Percentiles rank a stretch among this genome's conserved stretches.
phyloP scores from a whole-genome alignment of 2,797 vertebrate genomes.

The Adrianichthys oophorus region DNA sequence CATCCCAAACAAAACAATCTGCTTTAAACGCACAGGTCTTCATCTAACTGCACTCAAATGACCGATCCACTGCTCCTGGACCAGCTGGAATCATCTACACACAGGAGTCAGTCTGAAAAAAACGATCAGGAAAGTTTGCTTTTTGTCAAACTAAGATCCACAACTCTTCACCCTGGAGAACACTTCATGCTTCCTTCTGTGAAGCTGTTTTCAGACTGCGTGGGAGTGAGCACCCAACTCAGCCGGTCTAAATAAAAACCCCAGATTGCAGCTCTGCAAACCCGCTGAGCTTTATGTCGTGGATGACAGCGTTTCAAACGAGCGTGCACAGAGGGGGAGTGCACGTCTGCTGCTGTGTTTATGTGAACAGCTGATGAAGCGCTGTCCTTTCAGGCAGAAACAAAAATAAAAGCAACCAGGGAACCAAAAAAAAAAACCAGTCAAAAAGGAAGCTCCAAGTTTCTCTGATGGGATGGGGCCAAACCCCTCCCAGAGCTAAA shows the following conservation, averaged over 20 bases:
- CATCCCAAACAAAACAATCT: fast-evolving
- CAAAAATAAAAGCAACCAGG: constrained; percentile 20
- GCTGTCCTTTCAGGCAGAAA: constrained; percentile 18
- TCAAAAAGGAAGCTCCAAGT: background rate
- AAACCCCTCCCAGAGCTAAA: too few species aligned
- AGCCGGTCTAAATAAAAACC: constrained; percentile 36
- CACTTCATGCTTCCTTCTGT: constrained; percentile 8
- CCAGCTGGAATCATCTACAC: too few species aligned
- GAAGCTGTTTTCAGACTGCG: constrained; percentile 39
- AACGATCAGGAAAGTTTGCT: too few species aligned
- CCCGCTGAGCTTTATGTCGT: constrained; percentile 18
- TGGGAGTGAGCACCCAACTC: constrained; percentile 34
- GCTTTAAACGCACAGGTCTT: background rate
- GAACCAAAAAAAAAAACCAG: constrained; percentile 8
- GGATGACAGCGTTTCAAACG: constrained; percentile 48
- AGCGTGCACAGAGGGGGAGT: background rate
- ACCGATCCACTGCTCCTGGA: background rate
- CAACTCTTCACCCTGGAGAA: background rate
- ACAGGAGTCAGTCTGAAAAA: too few species aligned
- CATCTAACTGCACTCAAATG: background rate
- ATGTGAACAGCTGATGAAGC: constrained; percentile 38
- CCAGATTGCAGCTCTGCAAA: constrained; percentile 61
- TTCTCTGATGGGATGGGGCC: background rate
- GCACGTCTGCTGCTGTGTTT: constrained; percentile 17
- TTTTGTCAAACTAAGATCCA: too few species aligned